Conservation (phyloP, 2,113 vertebrate genomes). For the Neolamprologus devosi region DNA sequence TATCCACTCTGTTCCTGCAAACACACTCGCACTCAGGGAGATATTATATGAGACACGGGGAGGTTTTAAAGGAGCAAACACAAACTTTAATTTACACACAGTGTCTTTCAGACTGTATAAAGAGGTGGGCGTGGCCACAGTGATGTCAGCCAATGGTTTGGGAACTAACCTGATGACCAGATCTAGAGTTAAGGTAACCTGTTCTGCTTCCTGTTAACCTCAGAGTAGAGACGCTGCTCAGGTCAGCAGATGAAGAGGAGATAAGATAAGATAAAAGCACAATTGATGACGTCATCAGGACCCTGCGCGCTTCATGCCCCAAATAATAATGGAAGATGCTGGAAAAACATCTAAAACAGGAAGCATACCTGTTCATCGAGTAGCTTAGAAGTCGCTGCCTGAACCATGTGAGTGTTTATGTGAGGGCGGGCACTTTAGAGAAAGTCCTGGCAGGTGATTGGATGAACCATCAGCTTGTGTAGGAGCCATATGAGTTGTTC, state of each 20-base stretch:
- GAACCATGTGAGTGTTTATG: background rate
- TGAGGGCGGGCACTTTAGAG: background rate
- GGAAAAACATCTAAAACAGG: background rate
- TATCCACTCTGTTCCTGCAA: background rate
- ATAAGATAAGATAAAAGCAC: background rate
- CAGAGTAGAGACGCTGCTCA: background rate
- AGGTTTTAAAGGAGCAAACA: background rate
- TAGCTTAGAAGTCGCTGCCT: background rate
- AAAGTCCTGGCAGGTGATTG: background rate
- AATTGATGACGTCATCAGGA: background rate
- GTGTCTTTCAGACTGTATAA: background rate
- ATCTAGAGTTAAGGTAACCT: fast-evolving
- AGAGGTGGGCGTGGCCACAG: background rate
- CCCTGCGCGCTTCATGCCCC: fast-evolving
- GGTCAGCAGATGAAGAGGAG: fast-evolving
- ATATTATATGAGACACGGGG: background rate
- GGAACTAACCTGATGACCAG: background rate
- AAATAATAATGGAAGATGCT: background rate
- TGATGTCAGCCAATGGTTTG: background rate
- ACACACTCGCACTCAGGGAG: background rate
- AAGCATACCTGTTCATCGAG: fast-evolving
- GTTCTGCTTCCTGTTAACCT: background rate
- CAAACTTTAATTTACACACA: background rate
- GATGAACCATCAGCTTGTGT: background rate
- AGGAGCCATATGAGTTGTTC: no score